Evolutionary conservation across 1,140 invertebrate genomes (phyloP), one percentile per base, ranked within the genome.

Genomic region (Colletes gigas): DNA sequence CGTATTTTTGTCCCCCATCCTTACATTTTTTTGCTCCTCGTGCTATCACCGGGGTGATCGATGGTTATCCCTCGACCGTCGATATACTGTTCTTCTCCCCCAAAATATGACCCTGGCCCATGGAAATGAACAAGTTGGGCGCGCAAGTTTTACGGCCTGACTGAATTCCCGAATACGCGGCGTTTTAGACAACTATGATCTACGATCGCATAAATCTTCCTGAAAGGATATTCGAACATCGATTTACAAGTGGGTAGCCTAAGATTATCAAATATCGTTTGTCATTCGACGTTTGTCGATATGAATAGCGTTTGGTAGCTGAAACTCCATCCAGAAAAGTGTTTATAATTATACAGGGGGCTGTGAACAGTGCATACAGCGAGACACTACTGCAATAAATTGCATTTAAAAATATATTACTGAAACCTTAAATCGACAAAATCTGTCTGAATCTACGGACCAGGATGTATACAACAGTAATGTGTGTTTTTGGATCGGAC

Each of bases 1-100:
- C 80, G 83, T 77, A 63, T 83, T 72, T 83, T 66, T 68, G 52
- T 82, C 67, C 50, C 41, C 50, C 30, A n/a, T 47, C 21, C 55
- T 21, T 17, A 30, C 30, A 21, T 10, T 63, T 63, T 65, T 39
- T 82, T 54, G 19, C n/a, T 54, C 6, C 30, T 39, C n/a, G 15
- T 41, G n/a, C 68, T 65, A 44, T 52, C 19, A 12, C 17, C 30
- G 12, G 66, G 52, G 19, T 83, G 81, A 84, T 84, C 65, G 68
- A 84, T 84, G 76, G 63, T 55, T 73, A 84, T 84, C 71, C 54
- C 68, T 68, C n/a, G 12, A 14, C 15, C 12, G 59, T 70, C 57
- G 50, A 55, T 30, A 50, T 59, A 54, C 62, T n/a, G 50, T 66
- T 44, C 21, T 41, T 19, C 54, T 57, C 12, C 17, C 21, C 9